phyloP scores from a whole-genome alignment of 2,797 vertebrate species.

The Diplodus sargus region DNA sequence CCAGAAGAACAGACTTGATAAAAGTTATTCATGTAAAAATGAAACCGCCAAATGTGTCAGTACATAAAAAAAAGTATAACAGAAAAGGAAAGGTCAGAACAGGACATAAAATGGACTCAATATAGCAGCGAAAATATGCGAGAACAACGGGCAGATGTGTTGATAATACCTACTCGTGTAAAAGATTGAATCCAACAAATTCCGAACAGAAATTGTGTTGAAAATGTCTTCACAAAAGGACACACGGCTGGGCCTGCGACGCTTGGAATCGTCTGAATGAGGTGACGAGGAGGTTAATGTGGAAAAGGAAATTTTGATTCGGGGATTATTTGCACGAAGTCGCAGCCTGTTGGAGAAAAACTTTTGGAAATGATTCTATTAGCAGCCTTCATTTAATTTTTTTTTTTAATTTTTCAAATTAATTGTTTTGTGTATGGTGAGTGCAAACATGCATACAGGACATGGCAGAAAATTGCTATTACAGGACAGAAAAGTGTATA shows the following conservation, averaged over 20 bases:
- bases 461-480: background rate
- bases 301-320: constrained; percentile 2
- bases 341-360: background rate
- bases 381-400: background rate
- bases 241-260: background rate
- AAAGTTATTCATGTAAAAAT: background rate
- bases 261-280: constrained; percentile 1
- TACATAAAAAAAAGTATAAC: background rate
- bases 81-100: background rate
- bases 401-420: background rate
- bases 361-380: background rate
- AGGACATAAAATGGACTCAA: background rate
- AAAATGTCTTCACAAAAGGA: constrained; percentile 5
- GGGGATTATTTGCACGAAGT: background rate
- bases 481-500: background rate
- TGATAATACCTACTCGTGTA: background rate
- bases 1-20: background rate
- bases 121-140: background rate
- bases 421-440: background rate
- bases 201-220: background rate
- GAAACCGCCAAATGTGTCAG: background rate
- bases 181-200: constrained; percentile 11
- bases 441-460: background rate
- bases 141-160: background rate
- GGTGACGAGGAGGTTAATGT: constrained; percentile 12